These are phyloP conservation scores for Phortica okadai DNA, from an alignment of 2,888 invertebrate genomes.

Conservation along the genomic window DNA sequence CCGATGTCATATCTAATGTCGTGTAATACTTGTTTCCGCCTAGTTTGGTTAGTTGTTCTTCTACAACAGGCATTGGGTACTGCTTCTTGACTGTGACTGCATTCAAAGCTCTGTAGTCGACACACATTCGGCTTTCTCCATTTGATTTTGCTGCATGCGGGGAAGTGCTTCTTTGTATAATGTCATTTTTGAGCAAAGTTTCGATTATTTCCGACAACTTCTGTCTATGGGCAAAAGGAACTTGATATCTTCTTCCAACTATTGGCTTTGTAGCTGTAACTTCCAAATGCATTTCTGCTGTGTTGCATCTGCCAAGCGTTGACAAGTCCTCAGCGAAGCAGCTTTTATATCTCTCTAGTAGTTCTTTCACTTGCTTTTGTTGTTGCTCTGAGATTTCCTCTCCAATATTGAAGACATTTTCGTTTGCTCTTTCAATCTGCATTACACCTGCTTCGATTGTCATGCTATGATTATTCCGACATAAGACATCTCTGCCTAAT, in stretches of 20 bases:
- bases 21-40: too few species aligned
- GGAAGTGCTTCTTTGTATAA: conserved; percentile 31
- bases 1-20: neutral
- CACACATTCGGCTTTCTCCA: conserved; percentile 8
- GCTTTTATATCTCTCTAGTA: too few species aligned
- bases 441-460: neutral
- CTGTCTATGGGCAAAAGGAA: conserved; percentile 33
- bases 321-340: conserved; percentile 27
- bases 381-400: too few species aligned
- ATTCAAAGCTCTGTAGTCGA: too few species aligned
- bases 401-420: too few species aligned
- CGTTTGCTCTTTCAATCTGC: too few species aligned
- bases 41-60: too few species aligned
- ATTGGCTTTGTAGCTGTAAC: conserved; percentile 28
- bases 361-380: too few species aligned
- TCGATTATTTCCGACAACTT: conserved; percentile 20
- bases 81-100: too few species aligned
- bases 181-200: conserved; percentile 13
- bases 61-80: too few species aligned
- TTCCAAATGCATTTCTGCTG: conserved; percentile 27
- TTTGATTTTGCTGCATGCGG: too few species aligned
- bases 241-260: conserved; percentile 35
- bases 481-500: too few species aligned
- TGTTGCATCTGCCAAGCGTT: conserved; percentile 32
- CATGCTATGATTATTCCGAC: neutral